Base-by-base conservation (phyloP, 2,113 vertebrate species). In the Nothocercus nigrocapillus region DNA sequence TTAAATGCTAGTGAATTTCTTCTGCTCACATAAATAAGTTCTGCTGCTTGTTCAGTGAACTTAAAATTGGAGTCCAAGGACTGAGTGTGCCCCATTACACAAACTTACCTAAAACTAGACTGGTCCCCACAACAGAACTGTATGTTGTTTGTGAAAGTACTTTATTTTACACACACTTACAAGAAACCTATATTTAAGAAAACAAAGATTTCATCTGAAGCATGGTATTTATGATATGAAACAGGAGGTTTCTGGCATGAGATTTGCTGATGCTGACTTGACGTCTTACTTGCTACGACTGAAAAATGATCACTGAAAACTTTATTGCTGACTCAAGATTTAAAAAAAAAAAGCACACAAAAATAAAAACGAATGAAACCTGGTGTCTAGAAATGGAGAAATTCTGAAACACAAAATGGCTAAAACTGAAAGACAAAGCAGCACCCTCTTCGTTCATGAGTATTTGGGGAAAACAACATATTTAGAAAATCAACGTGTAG, bases 261-360 rank as follows among this genome's bases (percentile, higher is more conserved):
- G 42, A 13, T n/a, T 44, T 93, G 68, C 67, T 83, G 87, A 77
- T 73, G 58, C 80, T 93, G 85, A 88, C 56, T 90, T 54, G 56
- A 68, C 83, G 84, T 51, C 13, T 61, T 76, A n/a, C 53, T 72
- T 93, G 85, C 67, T 92, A 90, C 12, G 44, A 82, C 9, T 45
- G 59, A 93, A 89, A 62, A 91, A 64, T 64, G 62, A 45, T 7
- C 54, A 32, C 42, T 61, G 61, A 84, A 95, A 95, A 91, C 25
- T 47, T 67, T 47, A 64, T 45, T 70, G 44, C 47, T 84, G 90
- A 88, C 38, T 90, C 82, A 81, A 84, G 58, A 49, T 49, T 49
- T 24, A 8, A 19, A 19, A 19, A 47, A 58, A 93, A 94, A 63
- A 51, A 69, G 44, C 25, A 53, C 4, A 13, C 38, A 18, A 90